These are phyloP conservation scores for Toxotes lorentzi DNA, from an alignment of 2,797 vertebrate genomes.

Conservation along the genomic window DNA sequence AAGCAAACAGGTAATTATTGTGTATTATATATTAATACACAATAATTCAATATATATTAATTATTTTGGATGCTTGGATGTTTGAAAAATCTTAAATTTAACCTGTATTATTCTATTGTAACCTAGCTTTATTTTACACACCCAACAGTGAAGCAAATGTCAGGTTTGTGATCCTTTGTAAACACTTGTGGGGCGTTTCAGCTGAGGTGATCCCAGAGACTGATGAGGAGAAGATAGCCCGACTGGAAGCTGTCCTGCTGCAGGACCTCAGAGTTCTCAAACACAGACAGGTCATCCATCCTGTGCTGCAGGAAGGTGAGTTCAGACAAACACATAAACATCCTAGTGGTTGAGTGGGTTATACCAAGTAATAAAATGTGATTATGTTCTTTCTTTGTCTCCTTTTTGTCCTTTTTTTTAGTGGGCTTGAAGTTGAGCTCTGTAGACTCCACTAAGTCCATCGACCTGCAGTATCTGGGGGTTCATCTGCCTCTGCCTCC, in stretches of 20 bases:
- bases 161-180: neutral
- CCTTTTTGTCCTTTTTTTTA: slow-evolving; percentile 65
- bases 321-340: neutral
- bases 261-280: slow-evolving; percentile 87
- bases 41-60: no score
- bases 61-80: neutral
- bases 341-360: neutral
- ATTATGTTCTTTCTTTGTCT: neutral
- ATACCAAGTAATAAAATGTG: neutral
- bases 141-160: neutral
- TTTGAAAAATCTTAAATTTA: neutral
- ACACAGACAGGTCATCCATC: slow-evolving; percentile 94
- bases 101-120: neutral
- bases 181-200: slow-evolving; percentile 29
- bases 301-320: slow-evolving; percentile 92
- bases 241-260: slow-evolving; percentile 86
- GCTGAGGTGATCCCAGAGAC: slow-evolving; percentile 51
- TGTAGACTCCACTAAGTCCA: slow-evolving; percentile 86
- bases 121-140: neutral
- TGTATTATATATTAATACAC: no score
- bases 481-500: slow-evolving; percentile 89
- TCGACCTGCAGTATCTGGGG: slow-evolving; percentile 94
- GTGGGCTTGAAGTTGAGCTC: slow-evolving; percentile 94
- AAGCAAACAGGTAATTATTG: slow-evolving; percentile 42
- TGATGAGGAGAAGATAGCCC: slow-evolving; percentile 63